Conservation (phyloP, 1,140 invertebrate genomes). For the Drosophila asahinai region DNA sequence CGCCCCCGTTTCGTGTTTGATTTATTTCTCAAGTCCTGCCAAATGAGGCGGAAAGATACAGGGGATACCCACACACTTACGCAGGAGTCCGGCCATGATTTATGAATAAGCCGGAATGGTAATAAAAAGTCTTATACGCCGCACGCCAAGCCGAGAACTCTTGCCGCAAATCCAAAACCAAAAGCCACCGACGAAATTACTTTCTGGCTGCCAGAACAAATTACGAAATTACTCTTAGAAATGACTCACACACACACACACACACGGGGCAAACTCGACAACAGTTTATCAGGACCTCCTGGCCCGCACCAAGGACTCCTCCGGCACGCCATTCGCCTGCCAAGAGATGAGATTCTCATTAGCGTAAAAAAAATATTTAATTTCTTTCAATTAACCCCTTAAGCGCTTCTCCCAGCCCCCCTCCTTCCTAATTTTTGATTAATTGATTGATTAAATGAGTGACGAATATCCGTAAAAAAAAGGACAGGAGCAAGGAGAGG, state of each 20-base stretch:
- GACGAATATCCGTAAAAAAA: conserved; percentile 39
- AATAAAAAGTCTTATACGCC: conserved; percentile 15
- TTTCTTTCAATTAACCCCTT: conserved; percentile 37
- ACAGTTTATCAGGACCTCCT: conserved; percentile 15
- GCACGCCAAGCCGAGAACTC: conserved; percentile 17
- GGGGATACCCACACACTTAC: neutral
- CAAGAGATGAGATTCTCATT: conserved; percentile 33
- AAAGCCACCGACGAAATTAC: conserved; percentile 35
- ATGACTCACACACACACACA: conserved; percentile 14
- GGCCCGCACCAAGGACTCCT: neutral
- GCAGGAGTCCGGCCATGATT: conserved; percentile 39
- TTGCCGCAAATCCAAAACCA: conserved; percentile 39
- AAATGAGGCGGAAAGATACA: conserved; percentile 32
- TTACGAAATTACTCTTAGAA: conserved; percentile 34
- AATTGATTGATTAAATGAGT: conserved; percentile 66
- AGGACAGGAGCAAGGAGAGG: neutral
- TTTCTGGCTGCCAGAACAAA: conserved; percentile 46
- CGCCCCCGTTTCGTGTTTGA: conserved; percentile 30
- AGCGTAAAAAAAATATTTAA: conserved; percentile 52
- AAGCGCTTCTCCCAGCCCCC: conserved; percentile 8
- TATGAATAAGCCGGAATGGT: conserved; percentile 45
- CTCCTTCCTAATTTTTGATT: conserved; percentile 43
- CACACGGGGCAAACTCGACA: neutral
- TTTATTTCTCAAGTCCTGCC: conserved; percentile 39
- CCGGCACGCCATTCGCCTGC: neutral